Evolutionary conservation across 1,140 invertebrate genomes (phyloP), one percentile per base, ranked within the genome.

Genomic region (Uloborus diversus): DNA sequence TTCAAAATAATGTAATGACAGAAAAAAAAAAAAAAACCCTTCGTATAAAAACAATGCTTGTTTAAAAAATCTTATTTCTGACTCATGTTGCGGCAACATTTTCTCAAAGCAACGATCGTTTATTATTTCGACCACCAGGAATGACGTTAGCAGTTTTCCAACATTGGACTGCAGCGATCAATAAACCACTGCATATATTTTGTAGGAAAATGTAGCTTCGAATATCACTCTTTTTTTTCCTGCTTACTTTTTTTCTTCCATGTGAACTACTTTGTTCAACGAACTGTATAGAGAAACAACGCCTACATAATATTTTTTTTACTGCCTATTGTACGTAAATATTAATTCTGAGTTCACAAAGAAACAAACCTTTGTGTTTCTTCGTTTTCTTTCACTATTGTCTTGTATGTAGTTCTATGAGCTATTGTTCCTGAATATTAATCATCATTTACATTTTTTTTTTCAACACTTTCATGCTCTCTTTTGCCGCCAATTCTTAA

Each of bases 241-340:
- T n/a, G n/a, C 20, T 27, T 23, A 20, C 25, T 25, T 20, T 25
- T 20, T 25, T 27, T 25, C 25, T 57, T 57, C 13, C 27, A 23
- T 13, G 25, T 57, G 53, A 57, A 57, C 53, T 57, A 57, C 13
- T 57, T 57, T 57, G 53, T 57, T 57, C 4, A 13, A 23, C 53
- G 53, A 57, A 57, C 53, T 25, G 23, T 23, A 23, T 11, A 17
- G 14, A 49, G 14, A 27, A 57, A 13, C 27, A n/a, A 17, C 53
- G 53, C 53, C 53, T 27, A 57, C 53, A 42, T 0, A 2, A 17
- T 42, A 42, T 13, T 42, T 13, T 42, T 42, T 42, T 42, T 42
- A 42, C 37, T 17, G 17, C 37, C 37, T 17, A 42, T 42, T 42
- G 37, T 42, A 17, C 37, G 17, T 42, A 13, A 13, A 42, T 42